Evolutionary conservation across 2,888 invertebrate genomes (phyloP).

Genomic region (Apodemia zela): DNA sequence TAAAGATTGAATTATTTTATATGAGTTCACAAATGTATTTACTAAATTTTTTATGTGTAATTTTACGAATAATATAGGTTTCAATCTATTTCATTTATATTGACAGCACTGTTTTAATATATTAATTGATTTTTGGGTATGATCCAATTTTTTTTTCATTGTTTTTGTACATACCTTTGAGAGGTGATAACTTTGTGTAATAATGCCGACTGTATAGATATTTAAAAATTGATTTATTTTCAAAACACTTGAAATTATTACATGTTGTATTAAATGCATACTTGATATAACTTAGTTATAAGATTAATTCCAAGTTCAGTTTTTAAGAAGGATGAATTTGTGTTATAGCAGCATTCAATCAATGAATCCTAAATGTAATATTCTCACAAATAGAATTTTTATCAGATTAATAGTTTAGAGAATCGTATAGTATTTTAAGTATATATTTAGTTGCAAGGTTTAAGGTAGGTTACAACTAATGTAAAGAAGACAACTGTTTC

Average conservation of each 20-base stretch:
- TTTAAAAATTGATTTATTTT: slow-evolving; percentile 2
- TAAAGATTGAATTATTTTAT: neutral
- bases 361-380: slow-evolving; percentile 47
- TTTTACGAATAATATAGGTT: neutral
- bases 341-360: slow-evolving; percentile 57
- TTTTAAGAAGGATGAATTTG: slow-evolving; percentile 47
- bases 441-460: slow-evolving; percentile 59
- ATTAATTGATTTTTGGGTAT: slow-evolving; percentile 12
- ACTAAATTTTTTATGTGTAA: neutral
- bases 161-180: slow-evolving; percentile 1
- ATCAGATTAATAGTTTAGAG: slow-evolving; percentile 55
- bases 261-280: slow-evolving; percentile 14
- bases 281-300: slow-evolving; percentile 19
- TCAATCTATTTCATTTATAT: neutral
- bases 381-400: slow-evolving; percentile 64
- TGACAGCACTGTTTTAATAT: neutral
- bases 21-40: neutral
- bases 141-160: neutral
- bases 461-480: slow-evolving; percentile 65
- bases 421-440: slow-evolving; percentile 76
- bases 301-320: slow-evolving; percentile 56
- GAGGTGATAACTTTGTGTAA: slow-evolving; percentile 9
- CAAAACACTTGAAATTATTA: slow-evolving; percentile 7
- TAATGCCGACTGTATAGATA: slow-evolving; percentile 9
- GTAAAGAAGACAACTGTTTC: slow-evolving; percentile 76